Conservation (phyloP, 2,888 invertebrate genomes). For the Drosophila maculinotata region DNA sequence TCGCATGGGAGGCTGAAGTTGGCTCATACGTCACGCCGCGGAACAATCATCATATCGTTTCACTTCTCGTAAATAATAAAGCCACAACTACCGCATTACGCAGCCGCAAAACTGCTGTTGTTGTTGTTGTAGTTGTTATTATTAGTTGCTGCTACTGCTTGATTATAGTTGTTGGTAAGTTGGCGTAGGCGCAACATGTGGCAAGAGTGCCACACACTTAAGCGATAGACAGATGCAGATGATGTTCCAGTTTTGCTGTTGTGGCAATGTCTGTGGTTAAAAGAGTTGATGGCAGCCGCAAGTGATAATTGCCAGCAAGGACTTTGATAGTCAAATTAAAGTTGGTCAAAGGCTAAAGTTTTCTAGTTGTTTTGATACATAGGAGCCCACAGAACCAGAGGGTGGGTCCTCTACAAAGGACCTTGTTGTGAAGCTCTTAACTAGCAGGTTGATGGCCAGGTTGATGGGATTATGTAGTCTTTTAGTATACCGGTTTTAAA, state of each 20-base stretch:
- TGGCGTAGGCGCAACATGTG: slow-evolving; percentile 55
- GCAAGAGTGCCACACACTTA: slow-evolving; percentile 56
- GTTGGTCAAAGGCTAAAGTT: too few relatives aligned
- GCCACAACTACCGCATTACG: slow-evolving; percentile 67
- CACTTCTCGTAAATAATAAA: slow-evolving; percentile 29
- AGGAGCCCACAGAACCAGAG: too few relatives aligned
- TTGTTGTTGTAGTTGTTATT: slow-evolving; percentile 29
- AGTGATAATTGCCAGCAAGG: too few relatives aligned
- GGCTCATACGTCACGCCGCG: slow-evolving; percentile 16
- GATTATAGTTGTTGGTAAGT: slow-evolving; percentile 48
- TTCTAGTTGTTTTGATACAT: too few relatives aligned
- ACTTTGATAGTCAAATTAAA: too few relatives aligned
- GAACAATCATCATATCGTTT: slow-evolving; percentile 40
- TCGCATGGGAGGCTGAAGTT: slow-evolving; percentile 31
- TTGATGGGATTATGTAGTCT: too few relatives aligned
- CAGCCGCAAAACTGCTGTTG: slow-evolving; percentile 39
- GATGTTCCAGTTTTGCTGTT: background rate
- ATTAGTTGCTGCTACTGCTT: slow-evolving; percentile 27
- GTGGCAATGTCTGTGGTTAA: too few relatives aligned
- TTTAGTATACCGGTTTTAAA: too few relatives aligned
- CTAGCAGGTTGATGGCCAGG: too few relatives aligned
- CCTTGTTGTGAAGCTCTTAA: too few relatives aligned
- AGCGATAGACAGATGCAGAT: background rate
- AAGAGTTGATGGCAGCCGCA: background rate
- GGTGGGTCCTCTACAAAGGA: too few relatives aligned